These are phyloP conservation scores for Lottia scabra DNA, from an alignment of 2,888 invertebrate genomes.

Conservation along the genomic window DNA sequence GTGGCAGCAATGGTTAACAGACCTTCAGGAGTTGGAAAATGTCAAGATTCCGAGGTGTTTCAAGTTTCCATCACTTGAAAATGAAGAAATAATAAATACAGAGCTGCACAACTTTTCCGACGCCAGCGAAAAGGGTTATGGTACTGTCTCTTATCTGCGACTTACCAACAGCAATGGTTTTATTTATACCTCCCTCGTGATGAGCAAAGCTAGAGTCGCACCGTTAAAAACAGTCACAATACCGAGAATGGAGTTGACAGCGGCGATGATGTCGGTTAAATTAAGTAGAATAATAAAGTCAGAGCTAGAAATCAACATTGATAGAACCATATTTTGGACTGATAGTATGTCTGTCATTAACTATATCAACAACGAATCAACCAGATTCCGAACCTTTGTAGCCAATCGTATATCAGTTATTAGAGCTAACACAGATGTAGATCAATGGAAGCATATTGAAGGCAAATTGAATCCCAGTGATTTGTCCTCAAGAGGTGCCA, in stretches of 20 bases:
- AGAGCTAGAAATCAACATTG: slow-evolving; percentile 2
- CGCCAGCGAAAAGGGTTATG: slow-evolving; percentile 13
- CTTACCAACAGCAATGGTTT: background rate
- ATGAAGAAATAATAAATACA: background rate
- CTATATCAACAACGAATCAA: slow-evolving; percentile 8
- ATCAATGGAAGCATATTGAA: slow-evolving; percentile 1
- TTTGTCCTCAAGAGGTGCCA: background rate
- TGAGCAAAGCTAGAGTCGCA: slow-evolving; percentile 11
- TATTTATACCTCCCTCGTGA: slow-evolving; percentile 9
- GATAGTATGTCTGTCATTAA: background rate
- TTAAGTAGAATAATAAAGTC: background rate
- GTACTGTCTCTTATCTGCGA: slow-evolving; percentile 13
- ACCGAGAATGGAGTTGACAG: slow-evolving; percentile 15
- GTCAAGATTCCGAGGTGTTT: background rate
- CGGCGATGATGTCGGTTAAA: slow-evolving; percentile 9
- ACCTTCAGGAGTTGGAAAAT: slow-evolving; percentile 3
- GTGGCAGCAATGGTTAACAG: slow-evolving; percentile 7
- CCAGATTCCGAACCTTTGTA: slow-evolving; percentile 11
- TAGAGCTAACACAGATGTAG: slow-evolving; percentile 2
- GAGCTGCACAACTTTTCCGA: slow-evolving; percentile 18
- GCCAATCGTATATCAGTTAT: slow-evolving; percentile 8
- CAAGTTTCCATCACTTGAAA: background rate
- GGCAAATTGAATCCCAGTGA: background rate
- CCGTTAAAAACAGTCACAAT: slow-evolving; percentile 12
- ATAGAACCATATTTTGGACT: background rate